phyloP scores from a whole-genome alignment of 2,797 vertebrate genomes.

The Crossoptilon crossoptilon region DNA sequence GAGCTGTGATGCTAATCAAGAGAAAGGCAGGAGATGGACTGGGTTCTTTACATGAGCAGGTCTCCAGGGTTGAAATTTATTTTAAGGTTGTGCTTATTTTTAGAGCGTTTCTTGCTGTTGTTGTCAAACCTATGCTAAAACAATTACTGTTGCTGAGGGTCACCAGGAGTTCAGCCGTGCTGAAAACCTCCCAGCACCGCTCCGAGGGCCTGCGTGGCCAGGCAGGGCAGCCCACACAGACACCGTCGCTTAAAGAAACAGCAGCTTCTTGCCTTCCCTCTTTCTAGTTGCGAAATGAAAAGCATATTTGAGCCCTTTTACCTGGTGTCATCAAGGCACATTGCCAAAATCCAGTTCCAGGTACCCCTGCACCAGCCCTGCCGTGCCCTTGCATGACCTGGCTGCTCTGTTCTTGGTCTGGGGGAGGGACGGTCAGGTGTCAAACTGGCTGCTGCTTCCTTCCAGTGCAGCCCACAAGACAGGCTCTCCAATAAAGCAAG shows the following conservation, averaged over 20 bases:
- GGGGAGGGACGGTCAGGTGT: not conserved
- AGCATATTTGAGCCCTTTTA: not conserved
- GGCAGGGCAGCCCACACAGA: not conserved
- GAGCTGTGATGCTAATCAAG: slow-evolving; percentile 71
- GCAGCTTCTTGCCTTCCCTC: not conserved
- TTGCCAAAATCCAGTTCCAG: not conserved
- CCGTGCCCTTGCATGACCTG: not conserved
- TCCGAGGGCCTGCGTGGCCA: slow-evolving; percentile 44
- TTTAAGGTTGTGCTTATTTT: slow-evolving; percentile 78
- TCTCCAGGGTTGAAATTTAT: slow-evolving; percentile 73
- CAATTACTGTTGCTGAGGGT: slow-evolving; percentile 76
- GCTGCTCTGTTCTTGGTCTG: not conserved
- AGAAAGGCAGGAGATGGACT: slow-evolving; percentile 34
- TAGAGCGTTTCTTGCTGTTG: slow-evolving; percentile 68
- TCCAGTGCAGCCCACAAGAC: not conserved
- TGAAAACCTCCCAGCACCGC: slow-evolving; percentile 52
- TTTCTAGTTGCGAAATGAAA: not conserved
- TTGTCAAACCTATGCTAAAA: slow-evolving; percentile 79
- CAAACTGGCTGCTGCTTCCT: not conserved
- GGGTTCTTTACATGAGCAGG: slow-evolving; percentile 55
- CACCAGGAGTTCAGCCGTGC: slow-evolving; percentile 76
- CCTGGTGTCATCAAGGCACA: not conserved
- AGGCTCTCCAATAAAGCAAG: not conserved
- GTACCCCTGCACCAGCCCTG: not conserved
- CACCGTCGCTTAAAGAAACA: slow-evolving; percentile 55